Base-by-base conservation (phyloP, 2,113 vertebrate species). In the Bolborhynchus lineola region DNA sequence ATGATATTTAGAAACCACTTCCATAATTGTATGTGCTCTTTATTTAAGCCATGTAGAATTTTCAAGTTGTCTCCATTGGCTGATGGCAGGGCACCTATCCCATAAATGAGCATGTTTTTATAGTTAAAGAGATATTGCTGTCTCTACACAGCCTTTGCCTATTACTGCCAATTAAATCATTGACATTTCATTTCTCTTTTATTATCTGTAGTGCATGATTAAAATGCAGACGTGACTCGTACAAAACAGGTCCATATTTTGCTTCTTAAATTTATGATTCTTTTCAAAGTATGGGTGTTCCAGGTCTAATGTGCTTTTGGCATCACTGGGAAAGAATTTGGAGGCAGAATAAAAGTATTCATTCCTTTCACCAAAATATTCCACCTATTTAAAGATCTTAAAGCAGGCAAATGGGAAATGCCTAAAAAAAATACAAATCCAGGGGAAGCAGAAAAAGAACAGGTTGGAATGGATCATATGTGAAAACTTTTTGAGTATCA, bases 391-490 rank as follows among this genome's bases (percentile, higher is more conserved):
- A 92, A 96, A 94, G 82, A 76, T 81, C 80, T 93, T 92, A 82
- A 68, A 85, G 19, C 39, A 82, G 82, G 82, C 86, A 91, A 86
- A 94, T 90, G 88, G 94, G 88, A 94, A 96, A 94, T 83, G 76
- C 62, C 77, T 92, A 60, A 91, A 93, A 91, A 92, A 95, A 88
- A 47, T n/a, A 80, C 46, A 90, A 82, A 82, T 60, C 11, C 50
- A 89, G 24, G 47, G 64, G 76, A 95, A 92, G 46, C 72, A 83
- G 81, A 92, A 93, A 95, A 94, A 90, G 75, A 91, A 65, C 81
- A 97, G 92, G 80, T 97, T 95, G 65, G 78, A 82, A 96, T 63
- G 75, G 59, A n/a, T 72, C 92, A 95, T 95, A 93, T 96, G 90
- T 91, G 88, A 93, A 95, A 96, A 91, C 77, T 92, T 88, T 78